Evolutionary conservation across 1,140 invertebrate genomes (phyloP).

Genomic region (Caenorhabditis inopinata): DNA sequence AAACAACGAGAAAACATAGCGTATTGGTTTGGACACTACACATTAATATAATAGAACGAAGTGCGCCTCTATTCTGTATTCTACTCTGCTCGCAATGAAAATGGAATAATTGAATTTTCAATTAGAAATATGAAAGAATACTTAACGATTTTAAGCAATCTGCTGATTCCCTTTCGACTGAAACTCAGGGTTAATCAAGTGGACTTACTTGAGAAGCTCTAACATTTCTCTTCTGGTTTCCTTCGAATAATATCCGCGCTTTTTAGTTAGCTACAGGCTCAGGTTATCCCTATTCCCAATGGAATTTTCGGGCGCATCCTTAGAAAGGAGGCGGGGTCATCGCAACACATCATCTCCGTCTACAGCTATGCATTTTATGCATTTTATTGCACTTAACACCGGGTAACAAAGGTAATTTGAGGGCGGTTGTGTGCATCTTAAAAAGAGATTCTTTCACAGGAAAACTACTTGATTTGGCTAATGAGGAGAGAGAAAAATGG

Average conservation of each 20-base stretch:
- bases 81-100: neutral
- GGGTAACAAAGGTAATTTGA: slow-evolving; percentile 28
- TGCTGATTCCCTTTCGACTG: neutral
- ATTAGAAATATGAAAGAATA: neutral
- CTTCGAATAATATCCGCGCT: neutral
- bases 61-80: neutral
- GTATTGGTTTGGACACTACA: too few relatives aligned
- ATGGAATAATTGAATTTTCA: neutral
- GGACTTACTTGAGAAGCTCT: slow-evolving; percentile 4
- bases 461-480: slow-evolving; percentile 26
- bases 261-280: neutral
- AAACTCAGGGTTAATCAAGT: neutral
- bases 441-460: neutral
- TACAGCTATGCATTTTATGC: neutral
- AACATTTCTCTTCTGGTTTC: neutral
- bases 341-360: neutral
- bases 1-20: too few relatives aligned
- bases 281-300: neutral
- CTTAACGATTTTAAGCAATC: neutral
- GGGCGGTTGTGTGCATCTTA: neutral
- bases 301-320: neutral
- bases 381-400: slow-evolving; percentile 10
- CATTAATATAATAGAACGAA: neutral
- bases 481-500: too few relatives aligned
- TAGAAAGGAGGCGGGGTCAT: neutral